Evolutionary conservation across 2,797 vertebrate species (phyloP).

Genomic region (Centropyge bicolor): DNA sequence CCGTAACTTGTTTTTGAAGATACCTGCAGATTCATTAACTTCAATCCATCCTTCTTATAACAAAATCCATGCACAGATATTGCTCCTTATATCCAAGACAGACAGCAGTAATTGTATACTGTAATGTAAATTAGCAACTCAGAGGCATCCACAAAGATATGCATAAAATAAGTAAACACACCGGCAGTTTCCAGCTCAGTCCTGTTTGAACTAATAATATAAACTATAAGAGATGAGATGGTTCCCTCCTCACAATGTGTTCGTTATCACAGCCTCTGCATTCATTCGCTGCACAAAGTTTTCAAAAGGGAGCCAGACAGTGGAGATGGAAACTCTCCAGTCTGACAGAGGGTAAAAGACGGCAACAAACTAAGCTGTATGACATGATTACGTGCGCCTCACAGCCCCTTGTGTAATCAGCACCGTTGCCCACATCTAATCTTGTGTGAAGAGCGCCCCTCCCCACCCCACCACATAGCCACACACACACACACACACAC

Average conservation of each 20-base stretch:
- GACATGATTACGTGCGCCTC: constrained; percentile 73
- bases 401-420: constrained; percentile 83
- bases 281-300: constrained; percentile 50
- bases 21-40: constrained; percentile 24
- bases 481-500: neutral
- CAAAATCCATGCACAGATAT: constrained; percentile 25
- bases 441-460: constrained; percentile 66
- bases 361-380: constrained; percentile 67
- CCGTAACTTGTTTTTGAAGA: neutral
- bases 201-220: constrained; percentile 15
- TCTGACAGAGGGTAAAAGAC: constrained; percentile 52
- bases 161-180: constrained; percentile 25
- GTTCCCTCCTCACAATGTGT: constrained; percentile 44
- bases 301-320: constrained; percentile 33
- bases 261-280: constrained; percentile 52
- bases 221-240: constrained; percentile 11
- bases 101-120: constrained; percentile 26
- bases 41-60: constrained; percentile 3
- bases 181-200: constrained; percentile 31
- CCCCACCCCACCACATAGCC: neutral
- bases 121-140: constrained; percentile 47
- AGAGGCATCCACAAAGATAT: constrained; percentile 18
- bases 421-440: constrained; percentile 77
- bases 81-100: constrained; percentile 16
- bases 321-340: constrained; percentile 61